Conservation (phyloP, 2,113 vertebrate genomes). For the Scytalopus superciliaris region DNA sequence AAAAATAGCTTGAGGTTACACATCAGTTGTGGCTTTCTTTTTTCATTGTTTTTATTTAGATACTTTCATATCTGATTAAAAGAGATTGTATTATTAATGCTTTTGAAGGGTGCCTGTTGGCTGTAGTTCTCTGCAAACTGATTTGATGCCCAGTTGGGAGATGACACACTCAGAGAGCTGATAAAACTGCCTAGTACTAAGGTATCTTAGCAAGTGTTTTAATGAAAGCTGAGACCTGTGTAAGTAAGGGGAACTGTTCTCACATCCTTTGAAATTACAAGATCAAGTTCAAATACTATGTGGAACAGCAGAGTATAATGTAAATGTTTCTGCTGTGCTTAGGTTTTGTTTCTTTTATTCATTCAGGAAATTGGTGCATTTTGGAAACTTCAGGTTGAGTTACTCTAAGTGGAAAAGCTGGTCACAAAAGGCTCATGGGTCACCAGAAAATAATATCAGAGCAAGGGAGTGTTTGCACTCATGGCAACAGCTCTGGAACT, state of each 20-base stretch:
- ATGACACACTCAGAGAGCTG: background rate
- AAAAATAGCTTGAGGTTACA: background rate
- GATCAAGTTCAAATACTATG: background rate
- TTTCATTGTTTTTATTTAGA: background rate
- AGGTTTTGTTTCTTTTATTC: background rate
- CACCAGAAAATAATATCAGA: background rate
- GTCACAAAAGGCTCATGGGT: background rate
- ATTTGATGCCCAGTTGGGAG: background rate
- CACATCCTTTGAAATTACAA: background rate
- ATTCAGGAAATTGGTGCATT: background rate
- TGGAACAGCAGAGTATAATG: background rate
- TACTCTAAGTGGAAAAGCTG: background rate
- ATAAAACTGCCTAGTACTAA: background rate
- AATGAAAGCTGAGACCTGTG: background rate
- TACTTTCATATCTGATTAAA: background rate
- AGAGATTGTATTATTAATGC: background rate
- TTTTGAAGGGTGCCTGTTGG: background rate
- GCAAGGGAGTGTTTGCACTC: background rate
- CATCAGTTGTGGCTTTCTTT: background rate
- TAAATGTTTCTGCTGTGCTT: background rate
- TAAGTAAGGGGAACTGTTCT: background rate
- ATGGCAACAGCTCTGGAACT: rapidly evolving
- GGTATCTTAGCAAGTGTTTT: background rate
- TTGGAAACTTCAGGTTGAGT: background rate
- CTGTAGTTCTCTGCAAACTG: background rate